phyloP scores from a whole-genome alignment of 92 coral and sea anemone genomes.

The Epizoanthus rinbou region DNA sequence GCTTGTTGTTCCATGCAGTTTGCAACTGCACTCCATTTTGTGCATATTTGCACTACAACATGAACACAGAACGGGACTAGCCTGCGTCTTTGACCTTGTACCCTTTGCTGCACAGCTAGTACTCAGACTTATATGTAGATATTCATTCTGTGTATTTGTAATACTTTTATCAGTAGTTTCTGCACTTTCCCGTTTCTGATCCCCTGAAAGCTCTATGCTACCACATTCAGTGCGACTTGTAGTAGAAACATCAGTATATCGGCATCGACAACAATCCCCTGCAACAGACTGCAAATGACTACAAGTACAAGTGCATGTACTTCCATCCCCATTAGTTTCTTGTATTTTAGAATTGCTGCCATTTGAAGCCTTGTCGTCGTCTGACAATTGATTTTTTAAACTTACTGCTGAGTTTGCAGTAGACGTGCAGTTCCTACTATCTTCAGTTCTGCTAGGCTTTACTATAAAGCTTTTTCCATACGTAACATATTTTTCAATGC shows the following conservation, averaged over 20 bases:
- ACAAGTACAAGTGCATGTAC: neutral
- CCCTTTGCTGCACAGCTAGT: neutral
- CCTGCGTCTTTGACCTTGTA: neutral
- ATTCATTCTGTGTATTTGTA: neutral
- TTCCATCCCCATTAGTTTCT: neutral
- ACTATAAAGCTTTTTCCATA: neutral
- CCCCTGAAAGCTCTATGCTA: neutral
- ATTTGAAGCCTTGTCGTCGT: neutral
- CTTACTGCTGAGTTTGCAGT: too few relatives aligned
- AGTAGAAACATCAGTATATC: neutral
- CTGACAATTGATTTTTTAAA: neutral
- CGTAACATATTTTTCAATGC: neutral
- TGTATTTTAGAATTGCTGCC: neutral
- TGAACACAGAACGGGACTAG: neutral
- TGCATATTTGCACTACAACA: neutral
- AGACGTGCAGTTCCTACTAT: neutral
- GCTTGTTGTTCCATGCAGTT: slow-evolving; percentile 1
- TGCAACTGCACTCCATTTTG: neutral
- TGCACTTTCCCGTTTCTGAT: neutral
- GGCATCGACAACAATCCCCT: neutral
- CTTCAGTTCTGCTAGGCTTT: too few relatives aligned
- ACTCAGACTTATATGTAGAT: neutral
- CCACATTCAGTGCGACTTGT: neutral
- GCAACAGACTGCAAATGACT: neutral
- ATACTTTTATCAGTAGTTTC: neutral